These are phyloP conservation scores for Aquatica leii DNA, from an alignment of 2,888 invertebrate species.

Conservation along the genomic window DNA sequence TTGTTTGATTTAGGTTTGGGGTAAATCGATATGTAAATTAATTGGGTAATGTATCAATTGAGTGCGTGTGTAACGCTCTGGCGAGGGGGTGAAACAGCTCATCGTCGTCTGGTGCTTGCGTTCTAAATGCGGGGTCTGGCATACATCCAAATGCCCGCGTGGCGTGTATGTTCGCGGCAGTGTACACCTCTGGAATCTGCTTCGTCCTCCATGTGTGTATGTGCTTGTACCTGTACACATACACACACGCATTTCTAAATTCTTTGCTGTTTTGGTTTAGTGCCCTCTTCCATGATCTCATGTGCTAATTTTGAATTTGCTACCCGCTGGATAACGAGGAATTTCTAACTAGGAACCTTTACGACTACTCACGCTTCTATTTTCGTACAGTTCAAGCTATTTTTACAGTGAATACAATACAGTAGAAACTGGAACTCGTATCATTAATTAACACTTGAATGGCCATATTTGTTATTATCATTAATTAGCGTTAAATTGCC, in stretches of 20 bases:
- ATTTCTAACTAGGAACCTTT: conserved; percentile 12
- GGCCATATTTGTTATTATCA: conserved; percentile 8
- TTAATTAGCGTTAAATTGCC: no score
- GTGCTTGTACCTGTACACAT: conserved; percentile 35
- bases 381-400: conserved; percentile 22
- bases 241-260: conserved; percentile 26
- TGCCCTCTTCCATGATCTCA: conserved; percentile 19
- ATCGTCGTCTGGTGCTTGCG: conserved; percentile 53
- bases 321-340: conserved; percentile 12
- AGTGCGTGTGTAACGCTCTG: background rate
- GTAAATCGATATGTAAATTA: conserved; percentile 25
- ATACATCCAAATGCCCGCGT: conserved; percentile 53
- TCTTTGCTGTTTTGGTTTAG: conserved; percentile 29
- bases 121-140: conserved; percentile 56
- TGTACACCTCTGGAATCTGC: conserved; percentile 49
- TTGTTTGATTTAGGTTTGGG: conserved; percentile 16
- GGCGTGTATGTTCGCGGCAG: conserved; percentile 52
- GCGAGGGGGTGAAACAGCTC: conserved; percentile 33
- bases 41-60: conserved; percentile 41
- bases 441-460: conserved; percentile 14
- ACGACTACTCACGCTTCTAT: conserved; percentile 23
- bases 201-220: conserved; percentile 42
- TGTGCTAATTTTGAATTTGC: conserved; percentile 27
- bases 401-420: conserved; percentile 26
- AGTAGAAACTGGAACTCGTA: conserved; percentile 24